Evolutionary conservation across 2,888 invertebrate species (phyloP), one percentile per base, ranked within the genome.

Genomic region (Phalera bucephala): DNA sequence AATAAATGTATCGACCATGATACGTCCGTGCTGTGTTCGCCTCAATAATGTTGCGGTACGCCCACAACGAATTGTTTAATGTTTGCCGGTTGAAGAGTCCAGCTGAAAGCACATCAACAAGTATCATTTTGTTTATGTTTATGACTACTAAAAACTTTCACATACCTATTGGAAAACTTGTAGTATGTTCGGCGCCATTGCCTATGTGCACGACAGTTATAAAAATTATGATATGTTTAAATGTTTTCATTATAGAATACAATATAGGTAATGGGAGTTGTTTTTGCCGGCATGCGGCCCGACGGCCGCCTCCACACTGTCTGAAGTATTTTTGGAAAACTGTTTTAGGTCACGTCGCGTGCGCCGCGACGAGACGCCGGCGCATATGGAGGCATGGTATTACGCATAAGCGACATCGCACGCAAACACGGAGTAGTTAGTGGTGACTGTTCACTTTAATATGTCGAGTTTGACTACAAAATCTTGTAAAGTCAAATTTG

Each of bases 251-350:
- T 40, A 48, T 55, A 35, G 46, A 53, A 55, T 55, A 54, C 46
- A 36, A 46, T 52, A 55, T 47, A 40, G 41, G 47, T 41, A 39
- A 42, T 54, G 45, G 42, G 40, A 52, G 52, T 45, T 69, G 49
- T 66, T 70, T 58, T 47, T 54, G 63, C 59, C 59, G 46, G 63
- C 69, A 67, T 58, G 76, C 73, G 73, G 58, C 72, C 59, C 56
- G 61, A 54, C 52, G 53, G 72, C 68, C 72, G 72, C 70, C 56
- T 72, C 51, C 65, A 54, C 67, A 61, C 65, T 72, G 77, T 81
- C 79, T 82, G 79, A 63, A 70, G 71, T 89, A 88, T 88, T 89
- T 89, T 86, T 83, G 85, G 89, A 87, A 79, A 85, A 67, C 73
- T 75, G 65, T 88, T 81, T 87, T 84, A 86, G 89, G 86, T 82